These are phyloP conservation scores for Neoitamus cyanurus DNA, from an alignment of 2,888 invertebrate genomes.

Conservation along the genomic window DNA sequence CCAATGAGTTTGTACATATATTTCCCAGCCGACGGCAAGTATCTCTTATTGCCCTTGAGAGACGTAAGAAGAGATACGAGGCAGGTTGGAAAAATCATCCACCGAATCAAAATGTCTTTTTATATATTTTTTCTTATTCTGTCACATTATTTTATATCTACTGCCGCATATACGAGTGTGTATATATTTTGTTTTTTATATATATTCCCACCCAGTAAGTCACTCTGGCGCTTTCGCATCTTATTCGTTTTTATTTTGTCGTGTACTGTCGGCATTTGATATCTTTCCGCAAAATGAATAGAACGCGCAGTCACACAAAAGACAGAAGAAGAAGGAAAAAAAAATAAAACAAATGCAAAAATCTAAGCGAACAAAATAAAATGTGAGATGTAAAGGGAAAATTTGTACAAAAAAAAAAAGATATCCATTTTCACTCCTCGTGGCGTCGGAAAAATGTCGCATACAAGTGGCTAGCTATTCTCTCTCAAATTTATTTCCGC, in stretches of 20 bases:
- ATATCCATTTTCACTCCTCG: slow-evolving; percentile 18
- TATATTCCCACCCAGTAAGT: too few species aligned
- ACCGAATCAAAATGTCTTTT: slow-evolving; percentile 18
- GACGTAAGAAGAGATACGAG: background rate
- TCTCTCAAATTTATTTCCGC: too few species aligned
- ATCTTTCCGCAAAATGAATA: background rate
- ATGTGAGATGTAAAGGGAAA: background rate
- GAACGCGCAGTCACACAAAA: too few species aligned
- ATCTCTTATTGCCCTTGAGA: background rate
- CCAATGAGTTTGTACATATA: background rate
- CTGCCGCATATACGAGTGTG: background rate
- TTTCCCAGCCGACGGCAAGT: too few species aligned
- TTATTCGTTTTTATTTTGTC: too few species aligned
- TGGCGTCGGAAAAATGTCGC: background rate
- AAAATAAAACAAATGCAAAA: background rate
- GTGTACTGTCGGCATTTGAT: too few species aligned
- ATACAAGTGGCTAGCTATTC: too few species aligned
- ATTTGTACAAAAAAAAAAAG: background rate
- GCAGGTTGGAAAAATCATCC: slow-evolving; percentile 43
- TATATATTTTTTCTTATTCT: background rate
- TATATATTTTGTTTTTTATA: background rate
- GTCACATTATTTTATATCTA: background rate
- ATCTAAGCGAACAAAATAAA: background rate
- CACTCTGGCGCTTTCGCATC: too few species aligned
- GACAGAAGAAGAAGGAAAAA: background rate